Base-by-base conservation (phyloP, 2,113 vertebrate species). In the Hepsetus odoe region DNA sequence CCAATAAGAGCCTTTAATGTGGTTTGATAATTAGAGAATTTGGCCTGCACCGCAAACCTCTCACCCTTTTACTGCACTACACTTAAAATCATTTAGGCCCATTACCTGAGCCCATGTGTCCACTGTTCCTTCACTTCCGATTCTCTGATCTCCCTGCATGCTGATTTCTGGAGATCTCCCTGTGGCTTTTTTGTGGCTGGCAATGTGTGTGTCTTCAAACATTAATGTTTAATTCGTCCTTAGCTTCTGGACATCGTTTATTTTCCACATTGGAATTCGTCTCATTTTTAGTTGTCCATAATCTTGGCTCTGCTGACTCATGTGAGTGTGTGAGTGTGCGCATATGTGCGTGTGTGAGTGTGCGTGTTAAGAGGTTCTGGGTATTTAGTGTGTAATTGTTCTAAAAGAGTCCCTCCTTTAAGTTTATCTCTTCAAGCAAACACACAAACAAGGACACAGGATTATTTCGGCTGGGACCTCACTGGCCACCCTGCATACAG, bases 331-430 rank as follows among this genome's bases (percentile, higher is more conserved):
- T 22, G 26, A 38, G n/a, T 35, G 59, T 67, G 40, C 12, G n/a
- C 28, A 49, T 76, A 38, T 55, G 65, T 82, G 40, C 72, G 26
- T 83, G 84, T 40, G 38, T 22, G 26, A 38, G n/a, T 35, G 59
- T 67, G 40, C 68, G 33, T 72, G 58, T 32, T 71, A 33, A 46
- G 40, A 49, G 18, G 55, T 76, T 83, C 72, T 46, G 55, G 74
- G 76, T 66, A 40, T 56, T 86, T 86, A 76, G 79, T 86, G 82
- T 87, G 80, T 83, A 88, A 88, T 74, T 73, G 76, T 69, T 79
- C 78, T 75, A 80, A 66, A 87, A 81, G 82, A 70, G 74, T 80
- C 75, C 46, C 40, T 73, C 26, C 11, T 75, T 83, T 73, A 73
- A 73, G 20, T 58, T 26, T 56, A 38, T 20, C 73, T 30, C 59